Conservation (phyloP, 2,113 vertebrate genomes). For the Gallinago jamesoni region DNA sequence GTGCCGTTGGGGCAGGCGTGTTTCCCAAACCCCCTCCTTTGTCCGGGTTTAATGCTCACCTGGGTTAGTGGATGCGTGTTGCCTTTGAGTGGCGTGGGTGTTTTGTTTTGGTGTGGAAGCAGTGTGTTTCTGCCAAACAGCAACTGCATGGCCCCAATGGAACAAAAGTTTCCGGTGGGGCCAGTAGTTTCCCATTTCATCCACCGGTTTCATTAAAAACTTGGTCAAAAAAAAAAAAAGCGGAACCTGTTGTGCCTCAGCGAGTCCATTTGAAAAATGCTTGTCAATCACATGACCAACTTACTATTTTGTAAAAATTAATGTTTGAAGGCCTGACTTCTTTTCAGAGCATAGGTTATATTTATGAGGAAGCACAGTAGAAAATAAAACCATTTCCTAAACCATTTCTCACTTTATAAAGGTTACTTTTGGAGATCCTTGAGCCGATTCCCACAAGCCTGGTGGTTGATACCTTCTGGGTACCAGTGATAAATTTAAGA, state of each 20-base stretch:
- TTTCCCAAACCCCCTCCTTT: neutral
- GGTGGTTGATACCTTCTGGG: neutral
- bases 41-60: neutral
- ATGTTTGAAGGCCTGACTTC: neutral
- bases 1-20: fast-evolving
- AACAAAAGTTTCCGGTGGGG: neutral
- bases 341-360: neutral
- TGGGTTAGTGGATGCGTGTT: neutral
- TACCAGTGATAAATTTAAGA: neutral
- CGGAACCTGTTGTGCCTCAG: neutral
- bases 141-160: too few species aligned
- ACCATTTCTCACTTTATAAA: neutral
- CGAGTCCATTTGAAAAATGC: neutral
- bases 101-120: neutral
- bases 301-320: neutral
- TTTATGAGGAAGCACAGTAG: neutral
- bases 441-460: fast-evolving
- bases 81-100: neutral
- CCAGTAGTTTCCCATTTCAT: neutral
- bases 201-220: neutral
- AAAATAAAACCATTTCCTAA: neutral
- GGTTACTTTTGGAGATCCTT: neutral
- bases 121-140: neutral
- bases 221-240: neutral
- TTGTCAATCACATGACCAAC: neutral